A percentile compares a stretch with the other conserved stretches of the same genome.
Conservation (phyloP, 2,888 invertebrate species). For the Drosophila differens region DNA sequence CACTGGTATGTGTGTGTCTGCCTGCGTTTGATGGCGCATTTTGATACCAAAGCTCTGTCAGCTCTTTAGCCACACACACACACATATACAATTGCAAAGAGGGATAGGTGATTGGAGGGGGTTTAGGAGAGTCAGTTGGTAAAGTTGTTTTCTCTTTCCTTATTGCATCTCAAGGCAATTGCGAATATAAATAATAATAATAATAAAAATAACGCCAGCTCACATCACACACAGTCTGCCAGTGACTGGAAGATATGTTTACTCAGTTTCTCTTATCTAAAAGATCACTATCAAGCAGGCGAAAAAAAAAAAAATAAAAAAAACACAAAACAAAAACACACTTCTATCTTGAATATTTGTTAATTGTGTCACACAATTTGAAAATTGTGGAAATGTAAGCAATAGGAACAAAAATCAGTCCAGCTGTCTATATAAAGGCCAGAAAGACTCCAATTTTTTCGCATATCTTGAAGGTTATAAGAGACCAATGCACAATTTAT, state of each 20-base stretch:
- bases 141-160: slow-evolving; percentile 30
- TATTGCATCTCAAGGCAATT: slow-evolving; percentile 40
- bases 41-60: slow-evolving; percentile 62
- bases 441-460: not conserved
- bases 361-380: not conserved
- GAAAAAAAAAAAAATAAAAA: not conserved
- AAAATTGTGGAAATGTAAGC: not conserved
- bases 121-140: slow-evolving; percentile 1
- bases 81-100: not conserved
- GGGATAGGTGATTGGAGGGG: not conserved
- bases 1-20: not conserved
- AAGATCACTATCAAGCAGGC: slow-evolving; percentile 14
- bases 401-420: not conserved
- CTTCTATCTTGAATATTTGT: not conserved
- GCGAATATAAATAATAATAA: slow-evolving; percentile 4
- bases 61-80: slow-evolving; percentile 34
- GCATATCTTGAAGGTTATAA: not conserved
- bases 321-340: not conserved
- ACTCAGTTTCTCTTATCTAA: slow-evolving; percentile 5
- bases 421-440: not conserved
- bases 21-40: slow-evolving; percentile 35
- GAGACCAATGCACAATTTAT: not conserved
- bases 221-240: not conserved
- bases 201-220: slow-evolving; percentile 14
- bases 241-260: not conserved